Evolutionary conservation across 1,140 invertebrate species (phyloP), one percentile per base, ranked within the genome.

Genomic region (Tetraneura akinire): DNA sequence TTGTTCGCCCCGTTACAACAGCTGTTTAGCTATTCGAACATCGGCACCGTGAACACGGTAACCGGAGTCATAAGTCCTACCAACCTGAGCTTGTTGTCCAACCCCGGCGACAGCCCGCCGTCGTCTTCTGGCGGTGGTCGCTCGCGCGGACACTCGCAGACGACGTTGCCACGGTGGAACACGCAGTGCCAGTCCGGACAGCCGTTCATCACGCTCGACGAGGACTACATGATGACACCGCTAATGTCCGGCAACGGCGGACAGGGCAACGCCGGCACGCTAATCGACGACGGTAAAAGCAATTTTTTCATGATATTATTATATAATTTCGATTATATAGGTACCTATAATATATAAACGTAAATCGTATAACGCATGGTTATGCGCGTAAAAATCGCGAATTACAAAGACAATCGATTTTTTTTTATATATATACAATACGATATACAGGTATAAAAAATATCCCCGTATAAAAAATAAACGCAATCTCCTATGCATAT

Each of bases 211-310:
- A 92, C 91, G 53, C 86, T 96, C 80, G 96, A 97, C 84, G 96
- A 97, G 84, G 96, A 98, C 86, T 97, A 97, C 86, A 94, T 96
- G 90, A 91, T 92, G 87, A 91, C 92, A 60, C 91, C 93, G 83
- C 89, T 94, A 83, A 88, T 90, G 80, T 86, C 90, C 83, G 86
- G 83, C 16, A 83, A 83, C 29, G 82, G 71, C 62, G 76, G 81
- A 49, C 80, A 82, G 26, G 60, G 26, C 10, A 57, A 49, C 37
- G 32, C n/a, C n/a, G 70, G 26, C 26, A 74, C 82, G 37, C 81
- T 84, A 8, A 84, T 84, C 49, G 84, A 84, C 81, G 84, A 84
- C 80, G 84, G 83, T 83, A 81, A 70, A 37, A 8, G 32, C n/a
- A n/a, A n/a, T n/a, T n/a, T n/a, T n/a, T n/a, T n/a, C n/a, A n/a